phyloP scores from a whole-genome alignment of 1,140 invertebrate genomes.

The Drosophila orena region DNA sequence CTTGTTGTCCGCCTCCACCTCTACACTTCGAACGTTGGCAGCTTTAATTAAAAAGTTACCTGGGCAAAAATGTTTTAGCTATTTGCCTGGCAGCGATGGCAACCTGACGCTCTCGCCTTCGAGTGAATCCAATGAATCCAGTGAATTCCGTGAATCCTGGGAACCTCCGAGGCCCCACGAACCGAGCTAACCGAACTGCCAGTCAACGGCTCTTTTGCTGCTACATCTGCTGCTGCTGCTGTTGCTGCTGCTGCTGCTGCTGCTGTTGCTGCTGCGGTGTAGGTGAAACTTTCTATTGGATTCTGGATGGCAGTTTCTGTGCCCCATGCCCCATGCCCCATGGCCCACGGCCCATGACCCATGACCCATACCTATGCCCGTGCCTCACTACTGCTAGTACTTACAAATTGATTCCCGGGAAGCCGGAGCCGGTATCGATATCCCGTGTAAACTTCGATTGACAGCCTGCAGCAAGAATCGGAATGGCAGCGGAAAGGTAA shows the following conservation, averaged over 20 bases:
- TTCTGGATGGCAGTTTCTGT: constrained; percentile 7
- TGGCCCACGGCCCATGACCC: constrained; percentile 1
- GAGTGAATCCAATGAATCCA: constrained; percentile 4
- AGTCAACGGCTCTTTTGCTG: constrained; percentile 56
- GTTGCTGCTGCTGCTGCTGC: background rate
- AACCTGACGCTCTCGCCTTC: constrained; percentile 18
- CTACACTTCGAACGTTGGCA: constrained; percentile 18
- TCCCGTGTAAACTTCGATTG: constrained; percentile 65
- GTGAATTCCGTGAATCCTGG: background rate
- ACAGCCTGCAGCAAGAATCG: constrained; percentile 51
- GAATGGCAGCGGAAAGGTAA: constrained; percentile 25
- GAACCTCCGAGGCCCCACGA: constrained; percentile 4
- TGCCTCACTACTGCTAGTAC: constrained; percentile 1
- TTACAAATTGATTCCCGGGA: constrained; percentile 41
- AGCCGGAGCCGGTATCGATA: constrained; percentile 39
- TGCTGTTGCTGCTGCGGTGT: constrained; percentile 36
- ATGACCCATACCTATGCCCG: background rate
- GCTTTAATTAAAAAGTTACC: constrained; percentile 81
- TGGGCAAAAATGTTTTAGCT: constrained; percentile 72
- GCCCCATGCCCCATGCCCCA: constrained; percentile 7
- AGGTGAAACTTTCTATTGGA: constrained; percentile 65
- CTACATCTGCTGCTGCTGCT: constrained; percentile 12
- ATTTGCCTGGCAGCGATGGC: constrained; percentile 63
- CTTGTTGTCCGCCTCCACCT: constrained; percentile 9
- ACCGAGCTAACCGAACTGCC: constrained; percentile 43